Conservation (phyloP, 2,888 invertebrate species). For the Spatulosminthurus flaviceps region DNA sequence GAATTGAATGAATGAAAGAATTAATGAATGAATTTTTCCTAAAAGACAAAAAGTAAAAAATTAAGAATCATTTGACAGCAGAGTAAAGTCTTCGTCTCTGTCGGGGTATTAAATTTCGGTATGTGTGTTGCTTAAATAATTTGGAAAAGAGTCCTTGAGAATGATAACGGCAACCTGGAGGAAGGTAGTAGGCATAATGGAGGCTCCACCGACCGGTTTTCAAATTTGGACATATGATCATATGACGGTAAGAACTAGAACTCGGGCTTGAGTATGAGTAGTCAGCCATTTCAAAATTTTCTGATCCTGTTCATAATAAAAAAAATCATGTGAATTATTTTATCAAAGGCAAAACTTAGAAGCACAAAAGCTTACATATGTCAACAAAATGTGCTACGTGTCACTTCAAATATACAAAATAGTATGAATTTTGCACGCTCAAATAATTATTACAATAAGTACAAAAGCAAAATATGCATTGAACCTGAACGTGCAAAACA, state of each 20-base stretch:
- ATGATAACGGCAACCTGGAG: slow-evolving; percentile 63
- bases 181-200: slow-evolving; percentile 63
- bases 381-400: too few species aligned
- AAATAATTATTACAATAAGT: too few species aligned
- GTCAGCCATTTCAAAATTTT: slow-evolving; percentile 63
- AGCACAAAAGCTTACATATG: too few species aligned
- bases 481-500: too few species aligned
- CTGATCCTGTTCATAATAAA: slow-evolving; percentile 52
- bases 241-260: slow-evolving; percentile 56
- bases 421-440: too few species aligned
- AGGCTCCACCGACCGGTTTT: slow-evolving; percentile 63
- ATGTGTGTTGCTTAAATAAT: slow-evolving; percentile 62
- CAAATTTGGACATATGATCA: slow-evolving; percentile 64
- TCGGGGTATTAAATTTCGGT: slow-evolving; percentile 58
- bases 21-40: too few species aligned
- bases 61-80: not conserved
- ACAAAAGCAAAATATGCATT: too few species aligned
- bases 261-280: slow-evolving; percentile 57
- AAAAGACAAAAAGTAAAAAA: slow-evolving; percentile 2
- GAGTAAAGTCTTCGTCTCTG: slow-evolving; percentile 55
- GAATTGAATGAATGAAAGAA: too few species aligned
- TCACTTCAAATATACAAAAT: too few species aligned
- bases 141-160: slow-evolving; percentile 61
- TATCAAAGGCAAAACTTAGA: too few species aligned
- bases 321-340: not conserved